These are phyloP conservation scores for Venusia cambrica DNA, from an alignment of 2,888 invertebrate species.

Conservation along the genomic window DNA sequence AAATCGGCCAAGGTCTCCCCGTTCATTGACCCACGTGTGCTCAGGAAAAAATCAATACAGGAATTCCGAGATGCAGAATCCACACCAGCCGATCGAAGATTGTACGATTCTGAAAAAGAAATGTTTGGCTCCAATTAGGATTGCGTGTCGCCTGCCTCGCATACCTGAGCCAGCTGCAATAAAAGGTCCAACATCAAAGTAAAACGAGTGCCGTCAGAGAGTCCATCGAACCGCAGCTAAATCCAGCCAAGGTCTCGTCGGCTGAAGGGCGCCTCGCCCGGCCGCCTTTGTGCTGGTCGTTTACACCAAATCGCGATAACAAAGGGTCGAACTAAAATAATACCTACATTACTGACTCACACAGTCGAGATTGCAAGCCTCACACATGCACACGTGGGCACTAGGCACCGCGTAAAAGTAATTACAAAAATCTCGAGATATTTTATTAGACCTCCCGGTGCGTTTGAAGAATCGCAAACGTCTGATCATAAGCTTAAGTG, in stretches of 20 bases:
- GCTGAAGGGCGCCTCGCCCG: slow-evolving; percentile 75
- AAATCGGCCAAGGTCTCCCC: slow-evolving; percentile 76
- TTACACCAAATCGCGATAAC: slow-evolving; percentile 70
- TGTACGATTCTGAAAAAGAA: slow-evolving; percentile 38
- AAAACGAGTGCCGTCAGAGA: slow-evolving; percentile 62
- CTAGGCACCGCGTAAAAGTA: slow-evolving; percentile 17
- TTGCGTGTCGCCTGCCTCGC: slow-evolving; percentile 50
- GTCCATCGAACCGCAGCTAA: slow-evolving; percentile 77
- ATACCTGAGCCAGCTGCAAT: slow-evolving; percentile 53
- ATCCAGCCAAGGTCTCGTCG: slow-evolving; percentile 76
- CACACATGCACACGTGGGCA: slow-evolving; percentile 9
- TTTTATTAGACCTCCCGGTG: slow-evolving; percentile 53
- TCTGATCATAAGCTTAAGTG: slow-evolving; percentile 40
- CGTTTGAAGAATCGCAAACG: slow-evolving; percentile 40
- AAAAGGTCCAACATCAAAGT: slow-evolving; percentile 65
- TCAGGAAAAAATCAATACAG: slow-evolving; percentile 40
- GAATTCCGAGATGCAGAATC: slow-evolving; percentile 31
- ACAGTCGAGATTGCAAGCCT: slow-evolving; percentile 37
- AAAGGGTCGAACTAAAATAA: slow-evolving; percentile 54
- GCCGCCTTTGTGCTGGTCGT: slow-evolving; percentile 68
- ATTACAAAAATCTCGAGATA: slow-evolving; percentile 17
- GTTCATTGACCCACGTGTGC: slow-evolving; percentile 57
- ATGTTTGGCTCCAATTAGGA: slow-evolving; percentile 47
- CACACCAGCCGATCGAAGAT: slow-evolving; percentile 25
- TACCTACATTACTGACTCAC: slow-evolving; percentile 54